These are phyloP conservation scores for Oscheius sp. DNA, from an alignment of 1,140 invertebrate genomes.

Conservation along the genomic window DNA sequence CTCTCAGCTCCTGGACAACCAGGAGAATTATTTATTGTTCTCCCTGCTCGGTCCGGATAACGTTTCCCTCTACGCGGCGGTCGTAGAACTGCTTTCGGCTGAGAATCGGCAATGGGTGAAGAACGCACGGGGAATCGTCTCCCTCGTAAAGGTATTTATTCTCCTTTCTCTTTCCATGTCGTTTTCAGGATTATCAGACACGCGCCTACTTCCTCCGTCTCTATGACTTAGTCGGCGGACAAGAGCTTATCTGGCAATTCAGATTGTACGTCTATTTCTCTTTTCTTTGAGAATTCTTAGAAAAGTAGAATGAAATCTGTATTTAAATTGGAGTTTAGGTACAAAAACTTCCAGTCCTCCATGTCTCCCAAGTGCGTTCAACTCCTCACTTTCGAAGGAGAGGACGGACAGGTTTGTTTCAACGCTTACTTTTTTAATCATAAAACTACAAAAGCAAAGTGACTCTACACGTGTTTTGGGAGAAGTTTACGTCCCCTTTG, in stretches of 20 bases:
- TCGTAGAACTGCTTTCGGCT: constrained; percentile 7
- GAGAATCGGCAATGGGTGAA: neutral
- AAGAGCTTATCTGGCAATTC: constrained; percentile 28
- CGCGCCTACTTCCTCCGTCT: constrained; percentile 33
- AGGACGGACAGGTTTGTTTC: constrained; percentile 8
- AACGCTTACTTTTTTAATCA: no score
- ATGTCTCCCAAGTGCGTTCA: neutral
- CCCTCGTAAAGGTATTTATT: constrained; percentile 6
- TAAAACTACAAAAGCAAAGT: no score
- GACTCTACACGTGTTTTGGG: no score
- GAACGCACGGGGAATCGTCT: neutral
- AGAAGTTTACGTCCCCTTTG: no score
- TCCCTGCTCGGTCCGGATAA: neutral
- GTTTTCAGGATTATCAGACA: constrained; percentile 21
- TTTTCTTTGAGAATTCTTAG: neutral
- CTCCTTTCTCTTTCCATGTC: neutral
- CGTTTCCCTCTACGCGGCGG: neutral
- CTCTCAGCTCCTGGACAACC: constrained; percentile 3
- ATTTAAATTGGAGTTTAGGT: constrained; percentile 9
- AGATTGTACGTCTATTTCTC: constrained; percentile 23
- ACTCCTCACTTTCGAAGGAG: constrained; percentile 16
- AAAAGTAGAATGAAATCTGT: neutral
- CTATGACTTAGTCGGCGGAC: constrained; percentile 17
- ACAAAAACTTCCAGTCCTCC: constrained; percentile 15
- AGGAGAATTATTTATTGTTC: constrained; percentile 6